Evolutionary conservation across 2,113 vertebrate species (phyloP), one percentile per base, ranked within the genome.

Genomic region (Xerus inauris): DNA sequence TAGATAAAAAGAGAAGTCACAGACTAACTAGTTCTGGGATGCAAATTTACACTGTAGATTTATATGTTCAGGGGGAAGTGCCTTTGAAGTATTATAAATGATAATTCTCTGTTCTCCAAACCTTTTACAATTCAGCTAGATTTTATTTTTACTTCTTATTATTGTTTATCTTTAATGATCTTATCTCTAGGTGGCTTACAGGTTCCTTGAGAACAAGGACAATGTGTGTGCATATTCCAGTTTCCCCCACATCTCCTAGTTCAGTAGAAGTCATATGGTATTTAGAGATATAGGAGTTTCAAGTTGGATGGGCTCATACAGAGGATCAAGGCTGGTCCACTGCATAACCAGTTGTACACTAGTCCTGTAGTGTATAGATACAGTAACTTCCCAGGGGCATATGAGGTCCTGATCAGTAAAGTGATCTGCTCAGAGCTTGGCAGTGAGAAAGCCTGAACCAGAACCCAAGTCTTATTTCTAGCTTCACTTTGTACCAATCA

Each of bases 1-100:
- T 97, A 93, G 77, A 94, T 94, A 65, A 93, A 97, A 96, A 17
- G 62, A 80, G 32, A 86, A 35, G 69, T 80, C 49, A 69, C 40
- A 89, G 67, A 71, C 47, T 93, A 49, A 71, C 47, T 93, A 49
- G 22, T 92, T 95, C 38, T 89, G 16, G 81, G 51, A 62, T 80
- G 6, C 59, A 90, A 1, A 76, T 89, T 59, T 89, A 62, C 45
- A 8, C 42, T 85, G 2, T 17, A 92, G 62, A 87, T 94, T 87
- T 57, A 85, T 59, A 72, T 94, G 65, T 35, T 77, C 24, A 83
- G 8, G 92, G 57, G 57, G 82, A 91, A 40, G 20, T 95, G 30
- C 45, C 51, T 30, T 30, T 85, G 14, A 93, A 7, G 5, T 73
- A 83, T 69, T 82, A 94, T n/a, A 90, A 51, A 22, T 86, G 38